Evolutionary conservation across 23 tunicate species (phyloP).

Genomic region (Styela clava): DNA sequence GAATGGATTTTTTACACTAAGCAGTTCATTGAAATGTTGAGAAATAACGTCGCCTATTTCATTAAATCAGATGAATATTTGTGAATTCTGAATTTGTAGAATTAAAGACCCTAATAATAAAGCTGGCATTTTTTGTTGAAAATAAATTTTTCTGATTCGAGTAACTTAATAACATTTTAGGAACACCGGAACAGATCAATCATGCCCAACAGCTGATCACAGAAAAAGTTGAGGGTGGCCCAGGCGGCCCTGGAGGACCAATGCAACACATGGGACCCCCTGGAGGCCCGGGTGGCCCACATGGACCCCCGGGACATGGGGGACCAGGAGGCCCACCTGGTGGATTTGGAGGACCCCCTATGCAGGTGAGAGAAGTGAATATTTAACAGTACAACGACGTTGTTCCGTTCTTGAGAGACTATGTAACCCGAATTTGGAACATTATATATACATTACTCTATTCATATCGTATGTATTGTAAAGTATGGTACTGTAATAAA

Average conservation of each 20-base stretch:
- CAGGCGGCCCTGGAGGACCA: slow-evolving; percentile 39
- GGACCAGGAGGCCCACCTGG: slow-evolving; percentile 57
- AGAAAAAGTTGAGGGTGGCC: slow-evolving; percentile 89
- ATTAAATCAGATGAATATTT: no score
- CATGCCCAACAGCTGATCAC: slow-evolving; percentile 84
- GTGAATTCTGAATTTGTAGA: no score
- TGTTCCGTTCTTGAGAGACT: slow-evolving; percentile 9
- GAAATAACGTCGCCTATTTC: no score
- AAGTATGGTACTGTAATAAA: no score
- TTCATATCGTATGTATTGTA: no score
- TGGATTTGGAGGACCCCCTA: slow-evolving; percentile 59
- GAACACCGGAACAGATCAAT: slow-evolving; percentile 90
- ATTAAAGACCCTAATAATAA: no score
- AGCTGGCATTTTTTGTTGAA: no score
- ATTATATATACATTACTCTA: no score
- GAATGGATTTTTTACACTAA: no score
- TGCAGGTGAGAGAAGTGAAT: slow-evolving; percentile 51
- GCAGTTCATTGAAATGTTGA: no score
- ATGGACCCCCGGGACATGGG: slow-evolving; percentile 55
- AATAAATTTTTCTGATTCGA: no score
- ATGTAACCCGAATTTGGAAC: slow-evolving; percentile 16
- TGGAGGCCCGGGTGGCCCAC: slow-evolving; percentile 26
- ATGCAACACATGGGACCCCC: slow-evolving; percentile 7
- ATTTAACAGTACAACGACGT: not conserved
- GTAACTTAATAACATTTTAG: no score